A percentile compares a stretch with the other conserved stretches of the same genome.
Evolutionary conservation across 2,888 invertebrate genomes (phyloP).

Genomic region (Troilus luridus): DNA sequence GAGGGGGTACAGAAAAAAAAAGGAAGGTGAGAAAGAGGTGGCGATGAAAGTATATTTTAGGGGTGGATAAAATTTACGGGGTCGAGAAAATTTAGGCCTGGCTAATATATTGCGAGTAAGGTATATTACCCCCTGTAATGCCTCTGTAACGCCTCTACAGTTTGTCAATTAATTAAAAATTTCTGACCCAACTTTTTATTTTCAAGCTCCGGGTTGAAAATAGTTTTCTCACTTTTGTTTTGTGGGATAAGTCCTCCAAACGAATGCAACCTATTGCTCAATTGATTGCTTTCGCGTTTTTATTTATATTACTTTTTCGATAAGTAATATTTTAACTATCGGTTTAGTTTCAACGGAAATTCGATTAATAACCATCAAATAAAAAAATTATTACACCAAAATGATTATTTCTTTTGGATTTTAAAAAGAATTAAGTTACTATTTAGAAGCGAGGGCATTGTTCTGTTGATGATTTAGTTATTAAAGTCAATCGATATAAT

Average conservation of each 20-base stretch:
- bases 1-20: constrained; percentile 8
- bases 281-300: background rate
- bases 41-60: constrained; percentile 48
- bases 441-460: no score
- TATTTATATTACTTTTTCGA: background rate
- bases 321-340: no score
- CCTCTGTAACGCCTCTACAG: background rate
- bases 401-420: no score
- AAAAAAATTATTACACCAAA: no score
- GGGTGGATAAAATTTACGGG: constrained; percentile 37
- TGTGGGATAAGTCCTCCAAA: background rate
- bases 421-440: no score
- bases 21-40: background rate
- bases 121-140: constrained; percentile 38
- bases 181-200: constrained; percentile 29
- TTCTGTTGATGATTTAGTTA: no score
- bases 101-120: constrained; percentile 38
- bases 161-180: constrained; percentile 38
- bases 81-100: constrained; percentile 17
- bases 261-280: background rate
- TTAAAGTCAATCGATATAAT: no score
- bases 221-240: background rate
- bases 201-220: background rate
- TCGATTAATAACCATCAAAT: no score
- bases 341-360: no score